Evolutionary conservation across 2,888 invertebrate species (phyloP), one percentile per base, ranked within the genome.

Genomic region (Octonoba sinensis): DNA sequence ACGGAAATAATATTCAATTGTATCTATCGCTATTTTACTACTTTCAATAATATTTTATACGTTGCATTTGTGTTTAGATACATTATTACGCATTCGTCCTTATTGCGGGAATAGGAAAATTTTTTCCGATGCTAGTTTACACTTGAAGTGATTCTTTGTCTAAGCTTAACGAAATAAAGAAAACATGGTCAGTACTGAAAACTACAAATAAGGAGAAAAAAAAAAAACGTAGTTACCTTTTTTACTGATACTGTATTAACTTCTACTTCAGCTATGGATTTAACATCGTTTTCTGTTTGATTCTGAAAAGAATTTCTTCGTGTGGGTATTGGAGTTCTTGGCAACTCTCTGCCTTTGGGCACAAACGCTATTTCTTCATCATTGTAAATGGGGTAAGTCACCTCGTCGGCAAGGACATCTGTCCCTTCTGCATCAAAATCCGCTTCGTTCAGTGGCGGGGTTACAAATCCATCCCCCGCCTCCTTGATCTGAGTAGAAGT

Each of bases 331-430:
- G 76, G 76, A 4, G 76, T 70, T 11, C 76, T 22, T 8, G 76
- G 76, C 51, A 76, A 12, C 24, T 76, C 69, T 27, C 22, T 69
- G 15, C 69, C 69, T 24, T 70, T 76, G 1, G 20, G 18, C 46
- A 49, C 54, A 16, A 57, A 49, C 13, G 62, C 46, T 11, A 46
- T 64, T 15, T 64, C 64, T 54, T 54, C 11, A 54, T 54, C n/a
- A 54, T n/a, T 8, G 18, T 54, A 54, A 54, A 18, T 16, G 8
- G n/a, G 0, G 8, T 3, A 11, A 18, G 54, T 15, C n/a, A 54
- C 6, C n/a, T 54, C 54, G 2, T 16, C 15, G 54, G 4, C 2
- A 18, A 18, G 11, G 2, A 6, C 8, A 18, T 4, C 18, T 16
- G 15, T 20, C 6, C 18, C 54, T 18, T 54, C 54, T 12, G 8